Evolutionary conservation across 2,888 invertebrate species (phyloP), one percentile per base, ranked within the genome.

Genomic region (Cheilosia scutellata): DNA sequence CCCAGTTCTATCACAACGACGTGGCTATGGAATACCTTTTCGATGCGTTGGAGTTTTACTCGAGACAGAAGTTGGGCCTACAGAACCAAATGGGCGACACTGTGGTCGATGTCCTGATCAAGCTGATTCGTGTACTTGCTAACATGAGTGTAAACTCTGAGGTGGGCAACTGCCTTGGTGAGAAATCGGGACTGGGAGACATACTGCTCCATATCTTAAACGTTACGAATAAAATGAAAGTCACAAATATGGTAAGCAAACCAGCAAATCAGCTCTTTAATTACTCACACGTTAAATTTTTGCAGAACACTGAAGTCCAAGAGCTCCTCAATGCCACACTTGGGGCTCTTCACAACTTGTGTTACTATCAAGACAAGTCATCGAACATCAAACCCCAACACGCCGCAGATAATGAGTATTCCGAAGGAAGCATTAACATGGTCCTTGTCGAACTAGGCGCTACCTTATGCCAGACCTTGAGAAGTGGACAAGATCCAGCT

Each of bases 291-390:
- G 25, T 6, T 31, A 65, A 2, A 63, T 55, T 13, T 16, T 83
- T 82, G 2, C 75, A 92, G 88, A 93, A 93, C 86, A 82, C 89
- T 68, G 94, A 94, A 88, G 94, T 94, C 88, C 95, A 96, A 88
- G 97, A 97, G 91, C 92, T 97, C 55, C 94, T 96, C 2, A 94
- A 96, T 82, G 96, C 97, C 5, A 95, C 96, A 13, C 92, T 97
- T 57, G 96, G 96, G 7, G 96, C 97, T 0, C 93, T 97, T 82
- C 97, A 97, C 92, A 97, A 97, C 92, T 93, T 97, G 70, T 96
- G 97, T 2, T 97, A 95, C 92, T 96, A 96, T 91, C 93, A 93
- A 88, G 92, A 92, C 88, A 93, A 93, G 68, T 89, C 93, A 7
- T 3, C 44, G 25, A 16, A 11, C 7, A 3, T 44, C 1, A 57